Percentiles rank a stretch among this genome's conserved stretches.
Evolutionary conservation across 1,140 invertebrate genomes (phyloP).

Genomic region (Dreissena polymorpha): DNA sequence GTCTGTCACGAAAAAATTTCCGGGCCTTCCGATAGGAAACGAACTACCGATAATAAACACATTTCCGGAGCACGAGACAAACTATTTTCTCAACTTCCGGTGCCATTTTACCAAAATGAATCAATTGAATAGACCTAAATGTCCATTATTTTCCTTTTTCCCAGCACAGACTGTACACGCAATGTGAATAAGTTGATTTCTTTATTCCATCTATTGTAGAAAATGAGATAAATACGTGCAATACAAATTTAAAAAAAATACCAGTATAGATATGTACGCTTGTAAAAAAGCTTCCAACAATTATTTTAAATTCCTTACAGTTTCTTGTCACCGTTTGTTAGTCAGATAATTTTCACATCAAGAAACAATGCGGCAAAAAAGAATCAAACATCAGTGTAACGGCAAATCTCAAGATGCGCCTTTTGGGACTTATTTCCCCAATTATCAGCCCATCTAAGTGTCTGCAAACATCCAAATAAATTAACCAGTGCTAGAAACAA

Average conservation of each 20-base stretch:
- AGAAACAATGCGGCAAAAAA: too few relatives aligned
- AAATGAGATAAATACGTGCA: too few relatives aligned
- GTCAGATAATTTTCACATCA: too few relatives aligned
- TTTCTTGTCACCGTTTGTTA: too few relatives aligned
- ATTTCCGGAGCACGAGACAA: constrained; percentile 52
- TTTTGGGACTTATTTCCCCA: constrained; percentile 33
- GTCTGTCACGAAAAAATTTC: constrained; percentile 12
- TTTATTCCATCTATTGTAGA: too few relatives aligned
- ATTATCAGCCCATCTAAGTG: constrained; percentile 41
- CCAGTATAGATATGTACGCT: too few relatives aligned
- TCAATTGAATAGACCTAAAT: not conserved
- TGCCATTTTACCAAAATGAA: constrained; percentile 3
- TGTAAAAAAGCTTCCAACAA: too few relatives aligned
- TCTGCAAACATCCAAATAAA: constrained; percentile 53
- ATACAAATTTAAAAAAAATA: too few relatives aligned
- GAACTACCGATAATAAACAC: constrained; percentile 29
- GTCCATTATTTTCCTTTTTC: not conserved
- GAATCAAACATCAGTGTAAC: too few relatives aligned
- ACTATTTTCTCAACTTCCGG: constrained; percentile 22
- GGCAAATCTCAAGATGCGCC: not conserved
- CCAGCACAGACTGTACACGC: too few relatives aligned
- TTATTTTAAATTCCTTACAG: too few relatives aligned
- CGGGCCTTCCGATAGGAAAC: constrained; percentile 27
- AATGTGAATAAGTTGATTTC: too few relatives aligned
- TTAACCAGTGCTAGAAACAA: constrained; percentile 55